Conservation (phyloP, 2,797 vertebrate species). For the Toxotes lorentzi region DNA sequence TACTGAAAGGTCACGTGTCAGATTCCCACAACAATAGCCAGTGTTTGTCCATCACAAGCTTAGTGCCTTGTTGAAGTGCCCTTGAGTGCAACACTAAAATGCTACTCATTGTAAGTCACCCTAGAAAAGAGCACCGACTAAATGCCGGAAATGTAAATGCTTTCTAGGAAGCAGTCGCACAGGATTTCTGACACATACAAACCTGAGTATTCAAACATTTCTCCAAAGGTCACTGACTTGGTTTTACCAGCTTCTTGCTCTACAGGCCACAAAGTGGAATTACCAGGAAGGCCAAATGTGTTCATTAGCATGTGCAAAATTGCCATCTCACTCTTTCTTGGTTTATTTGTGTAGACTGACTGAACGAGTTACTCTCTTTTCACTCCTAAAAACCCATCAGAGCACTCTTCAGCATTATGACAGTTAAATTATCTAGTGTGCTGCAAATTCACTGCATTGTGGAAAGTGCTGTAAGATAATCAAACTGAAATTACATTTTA, state of each 20-base stretch:
- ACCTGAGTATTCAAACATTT: conserved; percentile 17
- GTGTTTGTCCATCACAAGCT: conserved; percentile 23
- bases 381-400: conserved; percentile 45
- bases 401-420: background rate
- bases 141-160: conserved; percentile 47
- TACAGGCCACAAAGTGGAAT: background rate
- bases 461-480: conserved; percentile 57
- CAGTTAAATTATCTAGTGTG: conserved; percentile 46
- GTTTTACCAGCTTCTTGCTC: background rate
- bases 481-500: conserved; percentile 64
- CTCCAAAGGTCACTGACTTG: conserved; percentile 49
- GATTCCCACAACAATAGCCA: conserved; percentile 6
- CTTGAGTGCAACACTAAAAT: conserved; percentile 23
- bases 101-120: background rate
- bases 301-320: conserved; percentile 16
- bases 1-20: conserved; percentile 23
- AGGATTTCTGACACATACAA: conserved; percentile 14
- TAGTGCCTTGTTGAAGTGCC: conserved; percentile 10
- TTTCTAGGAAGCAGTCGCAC: conserved; percentile 16
- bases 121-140: conserved; percentile 26
- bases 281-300: background rate
- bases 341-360: conserved; percentile 43
- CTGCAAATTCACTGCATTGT: conserved; percentile 31
- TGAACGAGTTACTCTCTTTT: conserved; percentile 34
- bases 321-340: background rate